Evolutionary conservation across 2,888 invertebrate genomes (phyloP).

Genomic region (Antheraea assamensis): DNA sequence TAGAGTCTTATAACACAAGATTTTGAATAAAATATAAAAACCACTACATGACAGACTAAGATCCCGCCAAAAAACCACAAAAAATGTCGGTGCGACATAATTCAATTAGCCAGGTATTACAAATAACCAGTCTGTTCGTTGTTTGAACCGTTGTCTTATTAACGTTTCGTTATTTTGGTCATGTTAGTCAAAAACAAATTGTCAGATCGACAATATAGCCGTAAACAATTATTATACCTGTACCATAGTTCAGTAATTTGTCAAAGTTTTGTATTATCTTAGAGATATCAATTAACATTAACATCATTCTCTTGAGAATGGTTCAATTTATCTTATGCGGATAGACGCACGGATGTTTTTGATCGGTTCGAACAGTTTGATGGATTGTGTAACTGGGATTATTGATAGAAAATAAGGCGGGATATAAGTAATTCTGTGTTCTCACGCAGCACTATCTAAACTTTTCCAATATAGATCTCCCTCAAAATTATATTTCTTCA

Average conservation of each 20-base stretch:
- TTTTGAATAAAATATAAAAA: too few species aligned
- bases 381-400: slow-evolving; percentile 4
- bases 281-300: neutral
- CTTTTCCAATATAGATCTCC: neutral
- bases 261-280: neutral
- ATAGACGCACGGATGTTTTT: slow-evolving; percentile 4
- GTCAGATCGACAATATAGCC: neutral
- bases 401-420: neutral
- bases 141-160: too few species aligned
- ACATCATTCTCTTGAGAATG: slow-evolving; percentile 8
- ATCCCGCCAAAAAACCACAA: too few species aligned
- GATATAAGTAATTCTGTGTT: neutral
- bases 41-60: too few species aligned
- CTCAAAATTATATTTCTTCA: neutral
- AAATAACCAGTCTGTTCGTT: too few species aligned
- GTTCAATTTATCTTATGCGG: slow-evolving; percentile 16
- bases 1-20: too few species aligned
- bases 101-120: too few species aligned
- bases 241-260: neutral
- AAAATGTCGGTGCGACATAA: too few species aligned
- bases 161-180: too few species aligned
- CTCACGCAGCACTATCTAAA: slow-evolving; percentile 6
- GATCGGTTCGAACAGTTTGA: slow-evolving; percentile 15
- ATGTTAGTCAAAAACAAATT: too few species aligned
- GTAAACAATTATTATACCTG: neutral